phyloP scores from a whole-genome alignment of 2,888 invertebrate genomes.

The Halocaridina rubra region DNA sequence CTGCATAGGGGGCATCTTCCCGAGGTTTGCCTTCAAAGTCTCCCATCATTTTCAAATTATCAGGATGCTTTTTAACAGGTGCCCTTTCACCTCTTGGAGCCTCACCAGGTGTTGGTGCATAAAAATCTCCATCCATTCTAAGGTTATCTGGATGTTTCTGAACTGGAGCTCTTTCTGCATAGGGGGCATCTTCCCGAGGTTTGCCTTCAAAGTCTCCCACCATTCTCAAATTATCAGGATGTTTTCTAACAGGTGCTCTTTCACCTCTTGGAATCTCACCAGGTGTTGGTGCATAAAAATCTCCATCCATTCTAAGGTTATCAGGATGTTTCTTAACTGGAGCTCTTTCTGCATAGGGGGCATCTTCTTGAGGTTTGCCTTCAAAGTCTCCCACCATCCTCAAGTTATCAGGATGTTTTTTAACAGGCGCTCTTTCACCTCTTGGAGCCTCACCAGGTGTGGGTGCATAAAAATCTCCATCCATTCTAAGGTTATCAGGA shows the following conservation, averaged over 20 bases:
- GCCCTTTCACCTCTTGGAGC: conserved; percentile 70
- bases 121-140: conserved; percentile 54
- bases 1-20: conserved; percentile 69
- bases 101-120: conserved; percentile 24
- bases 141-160: conserved; percentile 55
- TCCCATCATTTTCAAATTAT: conserved; percentile 74
- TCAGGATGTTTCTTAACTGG: conserved; percentile 57
- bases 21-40: conserved; percentile 72
- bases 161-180: conserved; percentile 37
- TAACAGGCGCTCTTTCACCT: conserved; percentile 70
- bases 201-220: conserved; percentile 50
- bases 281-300: no score
- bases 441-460: conserved; percentile 71
- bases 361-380: conserved; percentile 58
- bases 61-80: conserved; percentile 73
- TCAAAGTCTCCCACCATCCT: conserved; percentile 53
- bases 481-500: conserved; percentile 75
- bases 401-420: conserved; percentile 55
- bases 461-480: conserved; percentile 70
- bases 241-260: conserved; percentile 42
- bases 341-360: conserved; percentile 70
- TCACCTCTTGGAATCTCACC: no score
- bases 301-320: no score
- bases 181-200: conserved; percentile 7
- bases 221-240: conserved; percentile 66